A percentile compares a stretch with the other conserved stretches of the same genome.
These are phyloP conservation scores for Dioctria linearis DNA, from an alignment of 2,888 invertebrate species.

Conservation along the genomic window DNA sequence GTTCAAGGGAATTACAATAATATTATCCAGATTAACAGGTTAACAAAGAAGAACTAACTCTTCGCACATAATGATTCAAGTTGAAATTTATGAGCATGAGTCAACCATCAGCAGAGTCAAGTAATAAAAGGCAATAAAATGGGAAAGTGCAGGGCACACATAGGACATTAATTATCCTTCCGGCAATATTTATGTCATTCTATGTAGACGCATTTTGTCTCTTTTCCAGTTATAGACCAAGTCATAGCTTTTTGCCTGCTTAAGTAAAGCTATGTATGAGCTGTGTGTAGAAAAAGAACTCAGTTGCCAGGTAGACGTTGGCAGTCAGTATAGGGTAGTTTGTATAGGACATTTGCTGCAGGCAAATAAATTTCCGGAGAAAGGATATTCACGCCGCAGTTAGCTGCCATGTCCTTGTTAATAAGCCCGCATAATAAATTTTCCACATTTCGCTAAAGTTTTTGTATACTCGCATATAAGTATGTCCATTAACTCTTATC, in stretches of 20 bases:
- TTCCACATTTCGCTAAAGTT: conserved; percentile 29
- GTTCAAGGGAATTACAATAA: conserved; percentile 40
- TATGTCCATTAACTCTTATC: conserved; percentile 13
- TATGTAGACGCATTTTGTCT: conserved; percentile 19
- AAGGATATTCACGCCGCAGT: conserved; percentile 17
- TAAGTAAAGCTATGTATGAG: background rate
- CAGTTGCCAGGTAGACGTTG: conserved; percentile 36
- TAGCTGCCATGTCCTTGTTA: conserved; percentile 28
- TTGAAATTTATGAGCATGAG: conserved; percentile 38
- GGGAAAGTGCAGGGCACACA: conserved; percentile 45
- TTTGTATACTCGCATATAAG: background rate
- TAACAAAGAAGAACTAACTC: conserved; percentile 28
- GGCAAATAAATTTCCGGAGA: conserved; percentile 33
- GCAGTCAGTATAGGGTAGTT: background rate
- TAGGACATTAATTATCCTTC: conserved; percentile 48
- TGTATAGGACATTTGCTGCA: conserved; percentile 11
- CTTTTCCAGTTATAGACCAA: background rate
- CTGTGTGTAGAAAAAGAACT: conserved; percentile 22
- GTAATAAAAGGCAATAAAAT: conserved; percentile 47
- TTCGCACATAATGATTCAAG: conserved; percentile 37
- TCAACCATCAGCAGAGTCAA: conserved; percentile 27
- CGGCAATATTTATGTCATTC: conserved; percentile 29
- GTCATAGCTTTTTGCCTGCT: conserved; percentile 4
- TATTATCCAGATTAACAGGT: conserved; percentile 41
- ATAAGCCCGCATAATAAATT: conserved; percentile 42